Evolutionary conservation across 2,888 invertebrate species (phyloP), one percentile per base, ranked within the genome.

Genomic region (Tineola bisselliella): DNA sequence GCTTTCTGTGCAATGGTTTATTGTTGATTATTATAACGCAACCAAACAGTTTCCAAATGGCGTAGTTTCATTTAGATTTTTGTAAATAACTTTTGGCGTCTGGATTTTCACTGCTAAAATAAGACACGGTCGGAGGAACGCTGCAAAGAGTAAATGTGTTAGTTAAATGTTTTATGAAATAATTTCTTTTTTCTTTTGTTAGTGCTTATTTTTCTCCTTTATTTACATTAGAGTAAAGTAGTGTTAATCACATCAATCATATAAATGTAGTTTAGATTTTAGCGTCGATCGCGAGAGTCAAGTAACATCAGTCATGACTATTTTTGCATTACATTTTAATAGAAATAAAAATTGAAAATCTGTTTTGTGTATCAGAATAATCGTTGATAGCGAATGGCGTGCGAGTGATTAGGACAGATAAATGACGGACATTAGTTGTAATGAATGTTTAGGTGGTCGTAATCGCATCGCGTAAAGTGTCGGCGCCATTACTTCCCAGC

Each of bases 361-460:
- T 38, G 38, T 38, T 38, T 56, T 30, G 25, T 30, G 19, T 56
- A 25, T 56, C 13, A 18, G 12, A 54, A 25, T 19, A 25, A 18
- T 54, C 25, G 54, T 54, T 18, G 54, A 25, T 54, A 18, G 17
- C 19, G 58, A 33, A 58, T 58, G 58, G 58, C 58, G 33, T 76
- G 77, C 75, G 74, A 82, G 83, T 84, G 84, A 84, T 86, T 86
- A 84, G 82, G 79, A 75, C 77, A 81, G 81, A 86, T 86, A 86
- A 84, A 87, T 84, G 84, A 83, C 81, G 78, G 84, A 81, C 84
- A 86, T 87, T 84, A 86, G 78, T 81, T 79, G 84, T 87, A 87
- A 87, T 86, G 84, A 86, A 87, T 87, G 86, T 87, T 86, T 86
- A 86, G 86, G 83, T 84, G 83, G 81, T 80, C 86, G 84, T 86